Conservation (phyloP, 2,113 vertebrate species). For the Oncorhynchus masou region DNA sequence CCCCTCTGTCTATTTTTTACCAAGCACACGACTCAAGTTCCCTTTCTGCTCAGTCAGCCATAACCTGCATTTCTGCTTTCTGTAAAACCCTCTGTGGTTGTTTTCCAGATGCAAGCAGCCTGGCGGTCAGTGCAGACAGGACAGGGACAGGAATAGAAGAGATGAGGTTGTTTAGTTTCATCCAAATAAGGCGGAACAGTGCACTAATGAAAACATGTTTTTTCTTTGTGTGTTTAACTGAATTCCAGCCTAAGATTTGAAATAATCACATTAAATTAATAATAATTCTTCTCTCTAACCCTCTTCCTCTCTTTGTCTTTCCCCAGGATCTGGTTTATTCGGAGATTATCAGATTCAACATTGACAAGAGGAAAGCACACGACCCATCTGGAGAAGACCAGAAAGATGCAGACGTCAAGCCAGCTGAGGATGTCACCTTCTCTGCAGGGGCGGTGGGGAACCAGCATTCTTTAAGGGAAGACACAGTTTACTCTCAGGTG, state of each 20-base stretch:
- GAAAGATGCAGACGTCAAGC: background rate
- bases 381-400: background rate
- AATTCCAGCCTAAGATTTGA: background rate
- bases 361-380: background rate
- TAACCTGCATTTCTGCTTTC: conserved; percentile 6
- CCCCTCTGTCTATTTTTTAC: background rate
- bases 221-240: background rate
- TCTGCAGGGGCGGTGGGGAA: conserved; percentile 16
- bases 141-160: background rate
- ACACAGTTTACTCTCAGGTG: background rate
- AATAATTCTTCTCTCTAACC: background rate
- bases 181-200: too few species aligned
- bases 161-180: too few species aligned
- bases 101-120: conserved; percentile 33
- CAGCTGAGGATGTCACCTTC: conserved; percentile 42
- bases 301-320: background rate
- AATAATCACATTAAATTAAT: background rate
- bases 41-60: background rate
- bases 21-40: background rate
- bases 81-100: background rate
- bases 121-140: background rate
- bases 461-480: background rate
- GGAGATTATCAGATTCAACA: conserved; percentile 18
- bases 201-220: too few species aligned
- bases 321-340: conserved; percentile 53